Percentiles rank a stretch among this genome's conserved stretches.
phyloP scores from a whole-genome alignment of 2,797 vertebrate genomes.

The Kryptopterus vitreolus region DNA sequence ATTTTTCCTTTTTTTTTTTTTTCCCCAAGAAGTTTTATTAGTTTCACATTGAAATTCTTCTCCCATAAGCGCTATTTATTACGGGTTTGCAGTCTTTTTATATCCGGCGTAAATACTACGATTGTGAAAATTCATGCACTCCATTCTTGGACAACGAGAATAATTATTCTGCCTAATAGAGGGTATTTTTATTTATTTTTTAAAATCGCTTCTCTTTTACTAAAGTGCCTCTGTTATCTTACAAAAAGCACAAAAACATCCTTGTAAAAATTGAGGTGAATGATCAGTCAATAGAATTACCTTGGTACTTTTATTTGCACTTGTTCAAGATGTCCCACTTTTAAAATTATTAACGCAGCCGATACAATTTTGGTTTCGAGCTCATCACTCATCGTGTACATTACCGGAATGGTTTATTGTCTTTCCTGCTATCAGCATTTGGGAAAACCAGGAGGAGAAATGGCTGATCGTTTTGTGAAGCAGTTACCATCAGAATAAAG shows the following conservation, averaged over 20 bases:
- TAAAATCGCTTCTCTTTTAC: neutral
- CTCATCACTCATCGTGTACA: slow-evolving; percentile 3
- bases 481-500: neutral
- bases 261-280: neutral
- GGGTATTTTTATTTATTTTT: neutral
- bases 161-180: neutral
- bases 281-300: neutral
- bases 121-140: neutral
- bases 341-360: neutral
- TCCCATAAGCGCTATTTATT: too few species aligned
- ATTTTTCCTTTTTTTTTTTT: too few species aligned
- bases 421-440: neutral
- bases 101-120: neutral
- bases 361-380: neutral
- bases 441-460: neutral
- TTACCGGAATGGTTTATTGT: slow-evolving; percentile 2
- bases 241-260: neutral
- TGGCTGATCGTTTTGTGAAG: neutral
- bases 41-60: too few species aligned
- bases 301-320: neutral
- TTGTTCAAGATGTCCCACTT: neutral
- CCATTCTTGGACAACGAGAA: neutral
- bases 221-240: neutral
- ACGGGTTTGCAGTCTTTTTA: too few species aligned
- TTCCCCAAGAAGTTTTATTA: too few species aligned